A percentile compares a stretch with the other conserved stretches of the same genome.
phyloP scores from a whole-genome alignment of 2,797 vertebrate genomes.

The Neomorphus geoffroyi region DNA sequence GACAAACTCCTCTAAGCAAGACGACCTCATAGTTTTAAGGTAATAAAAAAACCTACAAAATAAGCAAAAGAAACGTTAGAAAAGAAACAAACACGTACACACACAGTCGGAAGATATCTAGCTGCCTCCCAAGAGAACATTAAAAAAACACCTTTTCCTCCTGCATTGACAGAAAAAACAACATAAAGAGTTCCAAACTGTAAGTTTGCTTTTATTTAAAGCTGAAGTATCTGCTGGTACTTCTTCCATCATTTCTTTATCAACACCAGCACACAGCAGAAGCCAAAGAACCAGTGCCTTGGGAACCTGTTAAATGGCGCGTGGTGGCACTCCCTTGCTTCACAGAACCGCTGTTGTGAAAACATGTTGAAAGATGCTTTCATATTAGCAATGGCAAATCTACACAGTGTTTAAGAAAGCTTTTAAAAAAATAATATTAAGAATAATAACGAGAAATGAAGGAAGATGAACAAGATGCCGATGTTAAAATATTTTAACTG shows the following conservation, averaged over 20 bases:
- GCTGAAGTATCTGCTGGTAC: not conserved
- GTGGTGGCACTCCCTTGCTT: not conserved
- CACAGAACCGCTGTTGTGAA: not conserved
- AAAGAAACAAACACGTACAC: constrained; percentile 35
- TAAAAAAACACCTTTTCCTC: constrained; percentile 8
- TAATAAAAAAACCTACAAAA: not conserved
- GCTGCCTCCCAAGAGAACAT: constrained; percentile 34
- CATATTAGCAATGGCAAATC: not conserved
- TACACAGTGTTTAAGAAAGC: not conserved
- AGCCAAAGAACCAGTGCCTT: not conserved
- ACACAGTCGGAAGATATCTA: constrained; percentile 15
- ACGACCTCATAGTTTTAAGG: constrained; percentile 9
- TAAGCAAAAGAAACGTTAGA: not conserved
- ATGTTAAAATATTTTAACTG: not conserved
- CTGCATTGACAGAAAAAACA: not conserved
- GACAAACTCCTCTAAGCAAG: constrained; percentile 60
- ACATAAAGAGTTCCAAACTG: not conserved
- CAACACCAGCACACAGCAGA: not conserved
- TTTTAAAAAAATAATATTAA: not conserved
- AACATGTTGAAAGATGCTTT: not conserved
- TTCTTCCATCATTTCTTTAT: not conserved
- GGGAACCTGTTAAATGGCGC: not conserved
- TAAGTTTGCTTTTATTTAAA: constrained; percentile 18
- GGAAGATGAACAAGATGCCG: not conserved
- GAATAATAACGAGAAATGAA: not conserved